Conservation (phyloP, 2,113 vertebrate species). For the Alces alces region DNA sequence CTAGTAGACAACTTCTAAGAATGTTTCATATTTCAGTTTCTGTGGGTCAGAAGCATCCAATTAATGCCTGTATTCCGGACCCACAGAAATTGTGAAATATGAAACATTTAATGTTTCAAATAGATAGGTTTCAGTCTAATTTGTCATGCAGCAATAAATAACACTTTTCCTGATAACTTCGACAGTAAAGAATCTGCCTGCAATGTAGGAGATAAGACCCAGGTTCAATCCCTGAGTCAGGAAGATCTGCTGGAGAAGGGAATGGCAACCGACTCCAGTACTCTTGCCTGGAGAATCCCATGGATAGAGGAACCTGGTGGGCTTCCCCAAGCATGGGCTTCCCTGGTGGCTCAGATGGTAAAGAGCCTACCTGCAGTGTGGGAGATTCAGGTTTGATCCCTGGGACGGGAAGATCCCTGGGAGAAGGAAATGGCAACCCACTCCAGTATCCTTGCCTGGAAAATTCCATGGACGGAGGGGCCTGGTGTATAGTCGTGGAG, state of each 20-base stretch:
- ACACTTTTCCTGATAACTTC: not conserved
- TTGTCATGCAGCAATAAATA: slow-evolving; percentile 1
- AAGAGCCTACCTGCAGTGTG: not conserved
- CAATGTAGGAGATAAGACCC: not conserved
- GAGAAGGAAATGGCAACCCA: not conserved
- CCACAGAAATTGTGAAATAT: not conserved
- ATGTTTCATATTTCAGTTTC: not conserved
- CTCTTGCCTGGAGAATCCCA: not conserved
- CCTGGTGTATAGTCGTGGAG: not conserved
- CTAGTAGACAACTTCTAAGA: not conserved
- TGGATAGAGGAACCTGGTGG: not conserved
- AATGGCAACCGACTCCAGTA: not conserved
- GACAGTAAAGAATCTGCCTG: not conserved
- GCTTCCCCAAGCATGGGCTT: not conserved
- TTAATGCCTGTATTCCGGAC: not conserved
- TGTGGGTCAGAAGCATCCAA: not conserved
- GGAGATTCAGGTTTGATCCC: not conserved
- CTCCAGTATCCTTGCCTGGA: not conserved
- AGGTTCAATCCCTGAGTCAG: not conserved
- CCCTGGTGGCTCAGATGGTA: not conserved
- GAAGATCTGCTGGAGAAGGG: not conserved
- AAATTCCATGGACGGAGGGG: not conserved
- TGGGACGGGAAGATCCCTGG: not conserved
- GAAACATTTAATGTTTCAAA: not conserved
- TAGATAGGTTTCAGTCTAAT: not conserved